Percentiles rank a stretch among this genome's conserved stretches.
These are phyloP conservation scores for Eptatretus atami DNA, from an alignment of 2,797 vertebrate genomes.

Conservation along the genomic window DNA sequence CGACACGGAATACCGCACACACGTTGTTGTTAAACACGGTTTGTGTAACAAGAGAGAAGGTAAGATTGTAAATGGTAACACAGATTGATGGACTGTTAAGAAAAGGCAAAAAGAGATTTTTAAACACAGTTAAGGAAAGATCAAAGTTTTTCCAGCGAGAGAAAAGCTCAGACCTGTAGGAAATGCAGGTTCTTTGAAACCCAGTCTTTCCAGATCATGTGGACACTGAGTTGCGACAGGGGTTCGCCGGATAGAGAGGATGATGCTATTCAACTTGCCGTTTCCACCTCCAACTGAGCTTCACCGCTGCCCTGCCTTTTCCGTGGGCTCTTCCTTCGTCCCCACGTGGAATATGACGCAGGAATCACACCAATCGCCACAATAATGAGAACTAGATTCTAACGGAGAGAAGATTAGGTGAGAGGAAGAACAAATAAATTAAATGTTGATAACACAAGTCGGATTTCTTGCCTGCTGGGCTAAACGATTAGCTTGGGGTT, in stretches of 20 bases:
- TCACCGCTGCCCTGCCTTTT: not conserved
- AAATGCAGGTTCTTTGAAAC: constrained; percentile 46
- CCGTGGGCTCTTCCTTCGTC: constrained; percentile 20
- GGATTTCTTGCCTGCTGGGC: too few relatives aligned
- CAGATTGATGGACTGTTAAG: rapidly evolving
- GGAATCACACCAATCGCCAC: constrained; percentile 31
- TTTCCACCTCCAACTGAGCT: constrained; percentile 8
- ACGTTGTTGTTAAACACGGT: too few relatives aligned
- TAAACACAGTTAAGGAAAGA: too few relatives aligned
- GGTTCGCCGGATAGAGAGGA: constrained; percentile 13
- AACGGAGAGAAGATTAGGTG: not conserved
- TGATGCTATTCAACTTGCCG: constrained; percentile 13
- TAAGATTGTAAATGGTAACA: not conserved
- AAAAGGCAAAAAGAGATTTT: too few relatives aligned
- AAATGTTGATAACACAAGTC: too few relatives aligned
- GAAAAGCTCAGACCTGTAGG: constrained; percentile 29
- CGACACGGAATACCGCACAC: not conserved
- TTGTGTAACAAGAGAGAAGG: not conserved
- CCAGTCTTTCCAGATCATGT: constrained; percentile 44
- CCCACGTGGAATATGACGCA: constrained; percentile 48
- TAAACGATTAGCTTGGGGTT: too few relatives aligned
- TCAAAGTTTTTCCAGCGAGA: not conserved
- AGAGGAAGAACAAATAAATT: not conserved
- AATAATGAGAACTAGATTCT: constrained; percentile 43
- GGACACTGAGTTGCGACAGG: constrained; percentile 12